Evolutionary conservation across 1,140 invertebrate genomes (phyloP), one percentile per base, ranked within the genome.

Genomic region (Psilanteris sp.): DNA sequence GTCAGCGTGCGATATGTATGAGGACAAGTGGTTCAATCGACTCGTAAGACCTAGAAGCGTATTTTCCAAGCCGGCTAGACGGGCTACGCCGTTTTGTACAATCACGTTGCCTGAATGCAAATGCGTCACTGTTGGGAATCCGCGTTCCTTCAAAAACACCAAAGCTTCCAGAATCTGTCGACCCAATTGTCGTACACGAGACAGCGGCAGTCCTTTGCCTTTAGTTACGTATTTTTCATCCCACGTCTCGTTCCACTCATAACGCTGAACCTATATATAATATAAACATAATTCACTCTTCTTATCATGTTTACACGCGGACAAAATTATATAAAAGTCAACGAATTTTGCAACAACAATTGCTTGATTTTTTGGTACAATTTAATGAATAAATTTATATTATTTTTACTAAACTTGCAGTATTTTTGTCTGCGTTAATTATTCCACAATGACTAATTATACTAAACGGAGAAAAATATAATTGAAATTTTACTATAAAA

Each of bases 101-200:
- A 97, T 94, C 4, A 97, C 92, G 88, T 98, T 98, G 16, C 96
- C 96, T 15, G 95, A 93, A 85, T 97, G 96, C 34, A 98, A 87
- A 88, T 97, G 95, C 20, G 93, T 91, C 74, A 95, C 95, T 2
- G 92, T 91, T 3, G 96, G 96, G 85, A 97, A 97, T 16, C 95
- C 94, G 77, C 95, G 93, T 70, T 96, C 94, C 80, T 94, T 93
- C 0, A 97, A 89, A 84, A 96, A 97, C 5, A 96, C 86, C 32
- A 98, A 85, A 0, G 95, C 96, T 88, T 96, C 95, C 15, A 98
- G 83, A 46, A 97, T 93, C 85, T 98, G 96, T 0, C 95, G 90
- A 4, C 96, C 96, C 81, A 97, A 91, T 73, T 94, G 90, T 81
- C 96, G 95, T 4, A 97, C 93, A 84, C 96, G 94, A 31, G 92